Base-by-base conservation (phyloP, 1,140 invertebrate genomes). In the Adoxophyes honmai region DNA sequence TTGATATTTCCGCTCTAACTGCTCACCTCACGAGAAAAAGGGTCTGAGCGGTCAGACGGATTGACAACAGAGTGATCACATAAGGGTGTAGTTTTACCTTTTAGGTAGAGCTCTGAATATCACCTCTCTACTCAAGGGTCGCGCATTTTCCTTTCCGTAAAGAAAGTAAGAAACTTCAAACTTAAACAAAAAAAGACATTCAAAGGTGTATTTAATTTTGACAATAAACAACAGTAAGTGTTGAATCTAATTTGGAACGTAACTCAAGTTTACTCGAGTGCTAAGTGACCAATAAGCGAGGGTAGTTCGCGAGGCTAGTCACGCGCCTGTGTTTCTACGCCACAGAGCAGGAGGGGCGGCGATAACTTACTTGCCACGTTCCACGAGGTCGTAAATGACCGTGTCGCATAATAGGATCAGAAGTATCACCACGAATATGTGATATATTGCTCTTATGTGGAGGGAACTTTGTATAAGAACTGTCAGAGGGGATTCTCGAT, bases 361-460 rank as follows among this genome's bases (percentile, higher is more conserved):
- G 16, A 72, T 74, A 81, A 91, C 93, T 92, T 91, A 95, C 95
- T 91, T 93, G 74, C 94, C 95, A 57, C 91, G 91, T 62, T 95
- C 91, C 15, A 95, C 82, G 58, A 95, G 90, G 75, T 97, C 96
- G 64, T 92, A 92, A 7, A 93, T 89, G 9, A 94, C 84, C 0
- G 93, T 95, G 67, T 96, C 93, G 21, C 95, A 78, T 42, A 95
- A 90, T 55, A 96, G 90, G 39, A 96, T 89, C 38, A 96, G 90
- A 15, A 97, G 89, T 63, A 94, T 94, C 37, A 94, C 93, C n/a
- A 94, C 90, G 82, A 96, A 96, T 52, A 97, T 93, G 82, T 97
- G 93, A 77, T 96, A 95, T 55, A 97, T 94, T 0, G 95, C 95
- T 70, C 91, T 90, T 59, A 97, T 94, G 80, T 98, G 96, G 56